Evolutionary conservation across 2,113 vertebrate species (phyloP), one percentile per base, ranked within the genome.

Genomic region (Oxyruncus cristatus): DNA sequence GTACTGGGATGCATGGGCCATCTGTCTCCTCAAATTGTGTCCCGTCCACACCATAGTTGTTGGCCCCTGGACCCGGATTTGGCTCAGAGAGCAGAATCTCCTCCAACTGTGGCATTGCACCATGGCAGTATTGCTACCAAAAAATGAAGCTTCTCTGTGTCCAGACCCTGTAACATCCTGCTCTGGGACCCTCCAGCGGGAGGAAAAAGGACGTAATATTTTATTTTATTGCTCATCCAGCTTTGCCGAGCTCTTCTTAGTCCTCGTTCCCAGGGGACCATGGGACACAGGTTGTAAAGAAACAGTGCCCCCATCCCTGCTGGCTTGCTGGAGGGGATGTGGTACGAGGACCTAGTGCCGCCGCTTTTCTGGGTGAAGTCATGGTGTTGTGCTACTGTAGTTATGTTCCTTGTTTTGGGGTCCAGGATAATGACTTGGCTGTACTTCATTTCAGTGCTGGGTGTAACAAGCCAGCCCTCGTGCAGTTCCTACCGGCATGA

Each of bases 31-130:
- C 10, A 1, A n/a, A n/a, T n/a, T n/a, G n/a, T n/a, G n/a, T n/a
- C n/a, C n/a, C 3, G 1, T 41, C 74, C 1, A 0, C 15, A 8
- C 30, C 3, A 0, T 11, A 23, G 22, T 67, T 3, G 1, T 49
- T 82, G 16, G 32, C 15, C 49, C 47, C 49, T 33, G 58, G 47
- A 37, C 14, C 61, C 1, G 0, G 47, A 59, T 41, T 86, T 12
- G 1, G 52, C 61, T 56, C 26, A 9, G 59, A 35, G 26, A 56
- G 65, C 67, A 79, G 70, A 72, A 73, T 47, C 49, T 52, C 19
- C 53, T 85, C 13, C 68, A 59, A 49, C 70, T 47, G 30, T 42
- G 56, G 33, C 12, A 12, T 80, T 42, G 52, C 65, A 47, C 41
- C 9, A 1, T 20, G 42, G 44, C 55, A 0, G 0, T 55, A 28